A percentile compares a stretch with the other conserved stretches of the same genome.
Evolutionary conservation across 1,140 invertebrate genomes (phyloP).

Genomic region (Bilobella aurantiaca): DNA sequence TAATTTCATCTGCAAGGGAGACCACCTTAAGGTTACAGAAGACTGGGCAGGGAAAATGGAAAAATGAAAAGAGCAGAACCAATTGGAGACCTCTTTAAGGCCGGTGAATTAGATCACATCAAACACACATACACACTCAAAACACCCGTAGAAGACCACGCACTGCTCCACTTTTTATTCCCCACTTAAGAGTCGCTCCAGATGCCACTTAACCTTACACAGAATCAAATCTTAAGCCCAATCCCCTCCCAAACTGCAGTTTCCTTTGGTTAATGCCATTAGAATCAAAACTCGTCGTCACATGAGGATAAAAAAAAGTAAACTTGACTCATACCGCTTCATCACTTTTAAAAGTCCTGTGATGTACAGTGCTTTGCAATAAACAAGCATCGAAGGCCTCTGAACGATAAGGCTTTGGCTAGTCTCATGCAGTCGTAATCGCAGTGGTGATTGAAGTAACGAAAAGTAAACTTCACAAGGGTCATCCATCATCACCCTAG

Average conservation of each 20-base stretch:
- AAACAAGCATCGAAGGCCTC: too few relatives aligned
- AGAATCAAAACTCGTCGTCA: not conserved
- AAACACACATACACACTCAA: not conserved
- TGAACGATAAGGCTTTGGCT: too few relatives aligned
- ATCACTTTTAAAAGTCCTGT: too few relatives aligned
- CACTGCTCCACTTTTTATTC: not conserved
- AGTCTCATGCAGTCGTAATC: too few relatives aligned
- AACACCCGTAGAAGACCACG: not conserved
- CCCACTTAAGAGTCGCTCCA: not conserved
- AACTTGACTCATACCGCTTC: too few relatives aligned
- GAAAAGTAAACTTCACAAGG: too few relatives aligned
- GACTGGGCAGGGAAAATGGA: not conserved
- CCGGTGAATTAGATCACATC: not conserved
- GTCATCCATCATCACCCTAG: too few relatives aligned
- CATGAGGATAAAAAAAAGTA: too few relatives aligned
- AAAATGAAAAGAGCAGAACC: conserved; percentile 3
- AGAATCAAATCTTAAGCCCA: too few relatives aligned
- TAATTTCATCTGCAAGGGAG: not conserved
- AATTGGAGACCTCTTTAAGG: not conserved
- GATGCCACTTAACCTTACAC: not conserved
- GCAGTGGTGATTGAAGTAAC: too few relatives aligned
- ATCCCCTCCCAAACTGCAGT: not conserved
- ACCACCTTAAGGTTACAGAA: not conserved
- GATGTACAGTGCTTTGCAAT: too few relatives aligned
- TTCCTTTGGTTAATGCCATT: not conserved